Conservation (phyloP, 2,797 vertebrate genomes). For the Chiroxiphia lanceolata region DNA sequence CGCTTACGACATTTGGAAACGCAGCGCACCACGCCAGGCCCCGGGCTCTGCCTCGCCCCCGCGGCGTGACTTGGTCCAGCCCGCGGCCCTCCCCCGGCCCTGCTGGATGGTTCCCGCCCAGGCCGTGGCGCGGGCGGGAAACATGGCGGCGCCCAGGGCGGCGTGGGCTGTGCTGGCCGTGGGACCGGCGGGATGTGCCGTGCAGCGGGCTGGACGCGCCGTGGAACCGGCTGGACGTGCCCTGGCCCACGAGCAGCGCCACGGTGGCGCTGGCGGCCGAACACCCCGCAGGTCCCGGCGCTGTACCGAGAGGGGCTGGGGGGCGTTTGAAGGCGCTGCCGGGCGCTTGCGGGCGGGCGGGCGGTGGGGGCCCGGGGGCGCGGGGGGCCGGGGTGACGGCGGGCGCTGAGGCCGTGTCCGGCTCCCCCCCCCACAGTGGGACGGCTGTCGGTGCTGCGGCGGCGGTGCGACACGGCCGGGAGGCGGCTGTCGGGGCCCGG, state of each 20-base stretch:
- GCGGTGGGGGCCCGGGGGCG: not conserved
- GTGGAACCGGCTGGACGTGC: conserved; percentile 66
- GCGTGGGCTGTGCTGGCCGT: conserved; percentile 32
- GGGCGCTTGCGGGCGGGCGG: no score
- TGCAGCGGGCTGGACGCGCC: not conserved
- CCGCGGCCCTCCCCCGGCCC: not conserved
- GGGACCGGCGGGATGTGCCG: not conserved
- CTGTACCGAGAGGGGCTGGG: not conserved
- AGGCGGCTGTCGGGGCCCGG: conserved; percentile 69
- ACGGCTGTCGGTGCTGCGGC: conserved; percentile 59
- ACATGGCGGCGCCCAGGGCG: conserved; percentile 56
- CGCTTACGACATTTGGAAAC: rapidly evolving
- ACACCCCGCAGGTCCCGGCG: not conserved
- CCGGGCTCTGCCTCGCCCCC: rapidly evolving
- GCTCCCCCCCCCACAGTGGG: conserved; percentile 69
- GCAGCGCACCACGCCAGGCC: rapidly evolving
- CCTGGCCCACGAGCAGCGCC: conserved; percentile 50
- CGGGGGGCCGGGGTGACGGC: not conserved
- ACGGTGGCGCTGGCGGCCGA: not conserved
- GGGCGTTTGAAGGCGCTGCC: no score
- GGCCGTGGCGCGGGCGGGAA: not conserved
- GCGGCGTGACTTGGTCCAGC: rapidly evolving
- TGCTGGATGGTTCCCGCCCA: not conserved
- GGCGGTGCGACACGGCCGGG: conserved; percentile 61
- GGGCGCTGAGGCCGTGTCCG: not conserved